Conservation (phyloP, 2,888 invertebrate genomes). For the Callyntrura sp. region DNA sequence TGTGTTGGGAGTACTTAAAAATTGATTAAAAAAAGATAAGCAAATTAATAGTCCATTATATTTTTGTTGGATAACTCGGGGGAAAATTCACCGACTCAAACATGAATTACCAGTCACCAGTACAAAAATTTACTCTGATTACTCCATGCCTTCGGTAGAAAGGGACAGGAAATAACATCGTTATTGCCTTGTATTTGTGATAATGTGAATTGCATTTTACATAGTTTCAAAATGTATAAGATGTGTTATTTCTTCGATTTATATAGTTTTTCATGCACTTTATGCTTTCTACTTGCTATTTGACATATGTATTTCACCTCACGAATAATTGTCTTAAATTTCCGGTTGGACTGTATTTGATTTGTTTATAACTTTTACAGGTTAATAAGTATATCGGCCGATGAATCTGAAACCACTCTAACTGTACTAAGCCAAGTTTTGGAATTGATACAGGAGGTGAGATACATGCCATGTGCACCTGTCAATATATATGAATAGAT, state of each 20-base stretch:
- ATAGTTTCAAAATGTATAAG: neutral
- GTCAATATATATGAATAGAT: neutral
- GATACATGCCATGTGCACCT: neutral
- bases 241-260: slow-evolving; percentile 19
- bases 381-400: slow-evolving; percentile 95
- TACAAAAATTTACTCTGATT: too few species aligned
- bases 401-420: slow-evolving; percentile 94
- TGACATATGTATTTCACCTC: slow-evolving; percentile 14
- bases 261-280: slow-evolving; percentile 50
- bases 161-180: too few species aligned
- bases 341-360: neutral
- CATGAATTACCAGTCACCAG: too few species aligned
- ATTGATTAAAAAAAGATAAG: too few species aligned
- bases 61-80: too few species aligned
- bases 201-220: neutral
- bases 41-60: too few species aligned
- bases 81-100: too few species aligned
- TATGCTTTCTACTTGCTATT: slow-evolving; percentile 19
- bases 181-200: too few species aligned
- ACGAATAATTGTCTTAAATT: neutral
- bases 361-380: slow-evolving; percentile 90
- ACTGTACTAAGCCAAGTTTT: slow-evolving; percentile 96
- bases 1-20: too few species aligned
- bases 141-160: too few species aligned
- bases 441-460: slow-evolving; percentile 96